Base-by-base conservation (phyloP, 30 jellyfish, hydroid and myxozoan species). In the Rhopilema esculentum region DNA sequence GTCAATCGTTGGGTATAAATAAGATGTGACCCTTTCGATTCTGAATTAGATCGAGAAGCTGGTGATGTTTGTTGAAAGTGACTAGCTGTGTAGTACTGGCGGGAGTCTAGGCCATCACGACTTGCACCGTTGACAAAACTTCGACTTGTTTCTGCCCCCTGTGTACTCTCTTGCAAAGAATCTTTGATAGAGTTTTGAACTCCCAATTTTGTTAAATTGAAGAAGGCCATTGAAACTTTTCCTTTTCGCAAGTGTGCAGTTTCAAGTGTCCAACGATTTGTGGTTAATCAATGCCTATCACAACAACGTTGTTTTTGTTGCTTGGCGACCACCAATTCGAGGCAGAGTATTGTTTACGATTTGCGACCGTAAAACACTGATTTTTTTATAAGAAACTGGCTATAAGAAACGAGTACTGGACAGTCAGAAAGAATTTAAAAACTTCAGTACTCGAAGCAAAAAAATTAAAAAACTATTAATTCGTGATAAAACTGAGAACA, bases 151-250 rank as follows among this genome's bases (percentile, higher is more conserved):
- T 26, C 66, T 26, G 18, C 25, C 15, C n/a, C 33, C 15, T 70
- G 79, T 0, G 90, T 70, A 16, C 57, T 8, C 79, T 72, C 62
- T 27, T 79, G 79, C 74, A 91, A 33, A 32, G 90, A 73, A n/a
- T 82, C 79, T 61, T 88, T 86, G 17, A 92, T 80, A 0, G 98
- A 86, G 24, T 84, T 88, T 81, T 86, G 94, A 17, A 86, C 98
- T 2, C 98, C 98, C 26, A 92, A 73, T 30, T 92, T 88, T 16
- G 98, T 92, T 21, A 92, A 80, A 78, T 92, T 92, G 62, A 92
- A 92, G 80, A 92, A 92, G 23, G 98, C 96, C 98, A 92, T 92
- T 9, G 30, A 7, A 28, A 18, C 27, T 26, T 49, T 6, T 16
- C 28, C n/a, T 57, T 69, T 7, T 52, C 32, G 70, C 20, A 20